Base-by-base conservation (phyloP, 2,113 vertebrate species). In the Oryctolagus cuniculus region DNA sequence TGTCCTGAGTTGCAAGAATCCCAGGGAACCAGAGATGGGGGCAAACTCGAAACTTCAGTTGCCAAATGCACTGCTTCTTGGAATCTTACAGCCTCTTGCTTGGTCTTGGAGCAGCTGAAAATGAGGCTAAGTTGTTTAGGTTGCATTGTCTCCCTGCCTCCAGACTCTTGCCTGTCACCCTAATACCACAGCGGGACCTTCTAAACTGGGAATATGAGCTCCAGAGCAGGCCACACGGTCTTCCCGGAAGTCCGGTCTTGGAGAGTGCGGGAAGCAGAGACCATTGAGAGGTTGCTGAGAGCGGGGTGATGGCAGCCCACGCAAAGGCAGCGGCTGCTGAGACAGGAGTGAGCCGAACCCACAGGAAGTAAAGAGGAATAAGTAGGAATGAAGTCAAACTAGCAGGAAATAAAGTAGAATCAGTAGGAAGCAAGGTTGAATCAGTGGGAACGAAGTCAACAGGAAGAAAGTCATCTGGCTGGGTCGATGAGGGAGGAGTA, bases 231-330 rank as follows among this genome's bases (percentile, higher is more conserved):
- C 25, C 3, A 2, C 16, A 4, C 3, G 9, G 0, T 44, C 5
- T n/a, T 8, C 12, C 64, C 11, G n/a, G 73, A 55, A 78, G 1
- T 36, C 61, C 31, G n/a, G 29, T 21, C 25, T 38, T 24, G 6
- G 16, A 2, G 31, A 29, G 24, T 3, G 25, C 63, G 19, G 6
- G 55, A 81, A 25, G 53, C 9, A 66, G 53, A 44, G 36, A 10
- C 17, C 4, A 0, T 1, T 0, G 10, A 36, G 67, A 34, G n/a
- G 24, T 9, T 25, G 24, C 36, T 4, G 10, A 69, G 66, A 16
- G 24, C n/a, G 13, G 6, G 51, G 29, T 27, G 55, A 22, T 24
- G 58, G 34, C 17, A 17, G 24, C 27, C 66, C 0, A 0, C 8
- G 36, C 19, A 38, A 34, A 44, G 29, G 79, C 55, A 80, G 44